Conservation (phyloP, 2,888 invertebrate species). For the Lasioglossum leucozonium region DNA sequence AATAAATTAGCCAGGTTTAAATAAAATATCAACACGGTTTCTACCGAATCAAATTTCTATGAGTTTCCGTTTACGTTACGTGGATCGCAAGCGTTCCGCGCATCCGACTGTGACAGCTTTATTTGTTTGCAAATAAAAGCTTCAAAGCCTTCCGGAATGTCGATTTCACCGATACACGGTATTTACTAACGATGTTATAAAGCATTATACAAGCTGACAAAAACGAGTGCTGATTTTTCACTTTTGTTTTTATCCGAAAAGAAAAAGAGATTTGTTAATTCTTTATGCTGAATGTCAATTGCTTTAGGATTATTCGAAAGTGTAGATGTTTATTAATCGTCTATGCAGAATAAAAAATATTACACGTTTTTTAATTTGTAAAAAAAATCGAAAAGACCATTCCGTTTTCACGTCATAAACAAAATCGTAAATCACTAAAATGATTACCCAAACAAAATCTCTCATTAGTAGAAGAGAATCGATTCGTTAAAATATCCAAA, state of each 20-base stretch:
- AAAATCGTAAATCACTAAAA: no score
- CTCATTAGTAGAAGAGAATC: no score
- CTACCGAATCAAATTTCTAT: background rate
- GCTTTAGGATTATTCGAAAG: background rate
- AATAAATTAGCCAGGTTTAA: background rate
- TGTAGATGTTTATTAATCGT: no score
- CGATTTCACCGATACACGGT: background rate
- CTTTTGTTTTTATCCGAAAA: background rate
- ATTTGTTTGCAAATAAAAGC: slow-evolving; percentile 8
- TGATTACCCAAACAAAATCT: no score
- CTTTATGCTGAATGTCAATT: background rate
- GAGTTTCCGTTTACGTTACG: background rate
- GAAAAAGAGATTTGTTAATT: background rate
- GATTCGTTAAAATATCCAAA: background rate
- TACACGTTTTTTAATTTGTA: background rate
- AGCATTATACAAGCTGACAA: background rate
- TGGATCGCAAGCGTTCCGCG: background rate
- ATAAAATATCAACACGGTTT: background rate
- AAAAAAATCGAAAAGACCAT: no score
- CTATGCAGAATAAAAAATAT: background rate
- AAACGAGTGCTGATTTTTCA: background rate
- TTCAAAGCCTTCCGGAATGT: background rate
- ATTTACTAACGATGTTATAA: background rate
- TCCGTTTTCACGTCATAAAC: no score
- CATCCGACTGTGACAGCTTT: background rate